These are phyloP conservation scores for Cricetomys ansorgei DNA, from an alignment of 2,113 vertebrate species.

Conservation along the genomic window DNA sequence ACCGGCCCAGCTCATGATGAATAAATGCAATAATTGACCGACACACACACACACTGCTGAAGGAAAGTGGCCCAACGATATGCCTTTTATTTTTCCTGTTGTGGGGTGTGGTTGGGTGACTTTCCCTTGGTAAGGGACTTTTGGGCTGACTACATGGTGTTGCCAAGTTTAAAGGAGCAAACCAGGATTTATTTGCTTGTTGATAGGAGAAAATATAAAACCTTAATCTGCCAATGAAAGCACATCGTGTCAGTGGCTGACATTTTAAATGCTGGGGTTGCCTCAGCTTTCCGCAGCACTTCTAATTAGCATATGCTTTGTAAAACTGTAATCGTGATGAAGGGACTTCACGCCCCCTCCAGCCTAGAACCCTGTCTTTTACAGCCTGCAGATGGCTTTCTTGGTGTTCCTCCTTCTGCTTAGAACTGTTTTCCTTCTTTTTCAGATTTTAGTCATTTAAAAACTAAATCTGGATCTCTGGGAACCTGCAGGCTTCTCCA, in stretches of 20 bases:
- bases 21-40: constrained; percentile 78
- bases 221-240: constrained; percentile 53
- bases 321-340: background rate
- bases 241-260: background rate
- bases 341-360: background rate
- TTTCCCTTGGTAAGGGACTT: constrained; percentile 74
- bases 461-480: constrained; percentile 38
- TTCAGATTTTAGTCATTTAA: constrained; percentile 39
- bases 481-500: background rate
- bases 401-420: background rate
- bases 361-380: background rate
- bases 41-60: constrained; percentile 54
- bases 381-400: background rate
- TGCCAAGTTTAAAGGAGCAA: constrained; percentile 40
- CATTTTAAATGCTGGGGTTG: constrained; percentile 43
- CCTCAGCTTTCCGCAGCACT: constrained; percentile 10
- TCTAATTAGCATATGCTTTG: background rate
- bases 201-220: background rate
- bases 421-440: constrained; percentile 9
- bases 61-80: constrained; percentile 77
- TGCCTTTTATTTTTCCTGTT: constrained; percentile 69
- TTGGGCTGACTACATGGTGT: constrained; percentile 15
- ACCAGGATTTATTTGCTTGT: constrained; percentile 16
- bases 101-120: constrained; percentile 71
- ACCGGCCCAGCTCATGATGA: constrained; percentile 73